Conservation (phyloP, 2,113 vertebrate species). For the Mus musculus region DNA sequence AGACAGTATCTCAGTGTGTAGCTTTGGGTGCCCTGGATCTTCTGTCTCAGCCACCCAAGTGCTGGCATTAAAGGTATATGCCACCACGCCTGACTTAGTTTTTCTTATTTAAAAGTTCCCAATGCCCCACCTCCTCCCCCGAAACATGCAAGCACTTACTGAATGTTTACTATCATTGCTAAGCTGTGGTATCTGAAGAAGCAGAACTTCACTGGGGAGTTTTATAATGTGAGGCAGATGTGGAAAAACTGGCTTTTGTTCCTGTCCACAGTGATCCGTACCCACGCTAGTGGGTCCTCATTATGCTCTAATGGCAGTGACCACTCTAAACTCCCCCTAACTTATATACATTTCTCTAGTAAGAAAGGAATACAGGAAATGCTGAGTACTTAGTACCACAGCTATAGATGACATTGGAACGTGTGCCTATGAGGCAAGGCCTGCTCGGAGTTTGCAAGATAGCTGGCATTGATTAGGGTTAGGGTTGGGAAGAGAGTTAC, state of each 20-base stretch:
- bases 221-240: slow-evolving; percentile 11
- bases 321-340: slow-evolving; percentile 22
- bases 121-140: not conserved
- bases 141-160: slow-evolving; percentile 33
- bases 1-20: not conserved
- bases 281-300: not conserved
- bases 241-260: slow-evolving; percentile 57
- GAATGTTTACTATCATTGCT: slow-evolving; percentile 27
- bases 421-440: not conserved
- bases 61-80: not conserved
- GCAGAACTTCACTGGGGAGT: slow-evolving; percentile 18
- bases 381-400: not conserved
- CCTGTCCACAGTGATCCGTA: not conserved
- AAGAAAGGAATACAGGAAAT: not conserved
- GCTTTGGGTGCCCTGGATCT: not conserved
- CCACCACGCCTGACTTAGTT: not conserved
- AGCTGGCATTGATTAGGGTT: not conserved
- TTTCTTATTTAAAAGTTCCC: slow-evolving; percentile 38
- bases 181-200: slow-evolving; percentile 32
- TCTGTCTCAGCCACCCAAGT: not conserved
- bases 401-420: not conserved
- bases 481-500: not conserved
- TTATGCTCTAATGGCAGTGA: not conserved
- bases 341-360: not conserved
- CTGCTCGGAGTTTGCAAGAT: not conserved